These are phyloP conservation scores for Zapornia atra DNA, from an alignment of 2,113 vertebrate genomes.

Conservation along the genomic window DNA sequence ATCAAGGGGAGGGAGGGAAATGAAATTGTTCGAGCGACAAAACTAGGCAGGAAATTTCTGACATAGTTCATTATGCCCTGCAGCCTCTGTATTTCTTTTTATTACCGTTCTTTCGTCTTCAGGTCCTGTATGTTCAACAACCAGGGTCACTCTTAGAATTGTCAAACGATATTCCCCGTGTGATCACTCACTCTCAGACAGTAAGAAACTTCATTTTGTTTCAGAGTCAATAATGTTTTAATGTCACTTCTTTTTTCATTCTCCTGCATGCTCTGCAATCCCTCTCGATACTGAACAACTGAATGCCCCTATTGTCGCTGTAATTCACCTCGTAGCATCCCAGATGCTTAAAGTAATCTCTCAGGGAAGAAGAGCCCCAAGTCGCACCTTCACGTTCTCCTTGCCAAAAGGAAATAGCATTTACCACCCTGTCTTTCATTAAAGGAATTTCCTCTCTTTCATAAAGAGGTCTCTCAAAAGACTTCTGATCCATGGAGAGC, in stretches of 20 bases:
- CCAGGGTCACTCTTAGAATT: slow-evolving; percentile 35
- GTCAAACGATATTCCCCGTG: slow-evolving; percentile 15
- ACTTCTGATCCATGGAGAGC: neutral
- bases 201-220: slow-evolving; percentile 53
- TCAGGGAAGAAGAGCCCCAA: neutral
- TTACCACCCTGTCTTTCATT: neutral
- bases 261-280: slow-evolving; percentile 4
- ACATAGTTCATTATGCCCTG: slow-evolving; percentile 56
- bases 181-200: slow-evolving; percentile 31
- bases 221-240: slow-evolving; percentile 56
- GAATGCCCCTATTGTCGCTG: slow-evolving; percentile 10
- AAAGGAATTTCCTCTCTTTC: slow-evolving; percentile 21
- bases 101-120: slow-evolving; percentile 44
- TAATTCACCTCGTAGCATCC: slow-evolving; percentile 15
- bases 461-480: neutral
- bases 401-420: slow-evolving; percentile 1
- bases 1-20: neutral
- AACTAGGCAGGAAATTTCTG: slow-evolving; percentile 53
- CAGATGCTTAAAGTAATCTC: slow-evolving; percentile 10
- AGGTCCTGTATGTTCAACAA: slow-evolving; percentile 13
- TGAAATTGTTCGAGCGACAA: neutral
- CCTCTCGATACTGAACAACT: slow-evolving; percentile 4
- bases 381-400: slow-evolving; percentile 23
- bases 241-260: neutral
- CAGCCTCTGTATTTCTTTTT: slow-evolving; percentile 57